Evolutionary conservation across 2,888 invertebrate species (phyloP).

Genomic region (Congeria kusceri): DNA sequence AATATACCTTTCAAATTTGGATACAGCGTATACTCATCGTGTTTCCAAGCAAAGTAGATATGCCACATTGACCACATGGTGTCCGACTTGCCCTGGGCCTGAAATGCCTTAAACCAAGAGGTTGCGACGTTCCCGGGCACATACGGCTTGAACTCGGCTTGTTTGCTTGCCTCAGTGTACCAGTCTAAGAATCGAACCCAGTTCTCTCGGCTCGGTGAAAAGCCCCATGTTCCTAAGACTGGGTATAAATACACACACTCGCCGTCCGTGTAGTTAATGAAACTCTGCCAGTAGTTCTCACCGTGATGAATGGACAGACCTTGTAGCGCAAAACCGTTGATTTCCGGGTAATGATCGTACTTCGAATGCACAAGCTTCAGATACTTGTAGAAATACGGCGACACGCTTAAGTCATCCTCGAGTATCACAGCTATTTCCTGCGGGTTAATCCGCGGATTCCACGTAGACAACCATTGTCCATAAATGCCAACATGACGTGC

Average conservation of each 20-base stretch:
- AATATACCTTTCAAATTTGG: constrained; percentile 56
- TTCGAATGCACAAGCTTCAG: neutral
- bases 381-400: constrained; percentile 2
- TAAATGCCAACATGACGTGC: constrained; percentile 62
- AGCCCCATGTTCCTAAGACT: constrained; percentile 74
- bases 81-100: constrained; percentile 54
- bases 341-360: neutral
- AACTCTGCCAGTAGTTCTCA: neutral
- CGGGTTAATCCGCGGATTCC: constrained; percentile 61
- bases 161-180: constrained; percentile 50
- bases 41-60: constrained; percentile 70
- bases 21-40: constrained; percentile 67
- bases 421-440: constrained; percentile 75
- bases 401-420: constrained; percentile 70
- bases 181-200: constrained; percentile 68
- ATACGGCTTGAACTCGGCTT: constrained; percentile 66
- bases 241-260: constrained; percentile 67
- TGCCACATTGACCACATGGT: constrained; percentile 80
- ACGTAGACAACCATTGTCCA: constrained; percentile 70
- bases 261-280: constrained; percentile 44
- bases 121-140: constrained; percentile 72
- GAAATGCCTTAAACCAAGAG: constrained; percentile 69
- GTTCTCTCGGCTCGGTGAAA: constrained; percentile 65
- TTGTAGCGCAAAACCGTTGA: constrained; percentile 60
- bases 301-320: constrained; percentile 67